Percentiles rank a stretch among this genome's conserved stretches.
Conservation (phyloP, 2,113 vertebrate genomes). For the Candoia aspera region DNA sequence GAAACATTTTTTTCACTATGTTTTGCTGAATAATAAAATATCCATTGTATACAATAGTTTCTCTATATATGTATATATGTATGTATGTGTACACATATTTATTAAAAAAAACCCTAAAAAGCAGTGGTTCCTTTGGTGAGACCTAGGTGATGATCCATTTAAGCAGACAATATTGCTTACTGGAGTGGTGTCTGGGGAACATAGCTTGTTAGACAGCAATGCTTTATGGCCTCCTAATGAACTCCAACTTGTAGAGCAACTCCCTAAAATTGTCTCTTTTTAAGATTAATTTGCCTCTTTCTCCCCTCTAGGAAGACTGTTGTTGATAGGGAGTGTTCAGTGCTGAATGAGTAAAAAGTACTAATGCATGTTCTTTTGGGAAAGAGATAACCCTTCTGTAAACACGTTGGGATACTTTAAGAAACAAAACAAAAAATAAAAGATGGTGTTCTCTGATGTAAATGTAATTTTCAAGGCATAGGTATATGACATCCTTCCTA, state of each 20-base stretch:
- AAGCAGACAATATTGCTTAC: slow-evolving; percentile 39
- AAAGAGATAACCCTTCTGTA: slow-evolving; percentile 85
- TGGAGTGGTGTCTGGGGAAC: slow-evolving; percentile 59
- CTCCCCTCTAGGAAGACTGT: slow-evolving; percentile 76
- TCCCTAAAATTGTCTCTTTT: slow-evolving; percentile 79
- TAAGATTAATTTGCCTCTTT: slow-evolving; percentile 81
- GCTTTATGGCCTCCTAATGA: slow-evolving; percentile 86
- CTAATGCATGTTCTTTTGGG: slow-evolving; percentile 82
- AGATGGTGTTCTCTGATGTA: slow-evolving; percentile 65
- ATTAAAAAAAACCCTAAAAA: not conserved
- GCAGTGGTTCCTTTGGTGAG: not conserved
- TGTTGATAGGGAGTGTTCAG: slow-evolving; percentile 89
- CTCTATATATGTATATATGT: not conserved
- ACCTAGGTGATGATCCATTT: slow-evolving; percentile 32
- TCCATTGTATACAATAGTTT: slow-evolving; percentile 14
- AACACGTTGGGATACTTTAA: slow-evolving; percentile 78
- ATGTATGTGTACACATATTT: not conserved
- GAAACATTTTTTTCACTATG: not conserved
- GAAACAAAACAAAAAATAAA: slow-evolving; percentile 34
- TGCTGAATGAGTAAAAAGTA: slow-evolving; percentile 88
- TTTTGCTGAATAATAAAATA: not conserved
- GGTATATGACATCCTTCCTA: not conserved
- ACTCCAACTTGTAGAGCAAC: slow-evolving; percentile 76
- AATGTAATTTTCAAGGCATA: slow-evolving; percentile 42
- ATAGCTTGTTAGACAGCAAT: slow-evolving; percentile 68